Conservation (phyloP, 2,113 vertebrate species). For the Eretmodus cyanostictus region DNA sequence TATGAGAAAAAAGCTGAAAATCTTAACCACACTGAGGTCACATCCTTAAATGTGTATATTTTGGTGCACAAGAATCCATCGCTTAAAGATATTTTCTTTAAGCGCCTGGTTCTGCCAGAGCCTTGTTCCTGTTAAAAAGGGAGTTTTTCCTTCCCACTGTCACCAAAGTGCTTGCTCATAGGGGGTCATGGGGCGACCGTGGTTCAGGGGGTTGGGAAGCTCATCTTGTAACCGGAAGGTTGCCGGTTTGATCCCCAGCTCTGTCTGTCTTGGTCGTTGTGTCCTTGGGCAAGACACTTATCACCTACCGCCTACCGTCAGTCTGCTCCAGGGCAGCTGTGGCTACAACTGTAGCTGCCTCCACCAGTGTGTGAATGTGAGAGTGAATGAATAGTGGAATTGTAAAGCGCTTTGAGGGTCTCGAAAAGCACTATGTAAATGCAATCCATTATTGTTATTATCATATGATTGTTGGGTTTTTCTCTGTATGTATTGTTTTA, state of each 20-base stretch:
- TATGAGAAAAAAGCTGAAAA: neutral
- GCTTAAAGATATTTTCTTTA: neutral
- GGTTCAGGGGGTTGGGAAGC: neutral
- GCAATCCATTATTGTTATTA: neutral
- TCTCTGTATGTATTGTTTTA: neutral
- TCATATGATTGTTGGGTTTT: neutral
- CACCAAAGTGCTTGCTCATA: neutral
- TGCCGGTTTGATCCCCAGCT: neutral
- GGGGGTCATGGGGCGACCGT: neutral
- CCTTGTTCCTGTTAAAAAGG: neutral
- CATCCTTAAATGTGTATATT: neutral
- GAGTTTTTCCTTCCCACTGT: neutral
- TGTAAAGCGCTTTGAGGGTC: neutral
- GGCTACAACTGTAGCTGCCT: neutral
- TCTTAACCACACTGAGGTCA: neutral
- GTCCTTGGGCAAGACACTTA: neutral
- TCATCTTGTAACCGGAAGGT: neutral
- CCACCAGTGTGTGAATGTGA: neutral
- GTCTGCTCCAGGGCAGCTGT: neutral
- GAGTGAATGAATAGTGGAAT: neutral
- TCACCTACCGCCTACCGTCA: neutral
- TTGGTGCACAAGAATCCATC: neutral
- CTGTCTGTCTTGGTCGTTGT: neutral
- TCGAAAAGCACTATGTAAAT: fast-evolving
- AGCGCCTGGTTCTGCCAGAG: neutral